A percentile compares a stretch with the other conserved stretches of the same genome.
Evolutionary conservation across 2,113 vertebrate genomes (phyloP).

Genomic region (Rhinoderma darwinii): DNA sequence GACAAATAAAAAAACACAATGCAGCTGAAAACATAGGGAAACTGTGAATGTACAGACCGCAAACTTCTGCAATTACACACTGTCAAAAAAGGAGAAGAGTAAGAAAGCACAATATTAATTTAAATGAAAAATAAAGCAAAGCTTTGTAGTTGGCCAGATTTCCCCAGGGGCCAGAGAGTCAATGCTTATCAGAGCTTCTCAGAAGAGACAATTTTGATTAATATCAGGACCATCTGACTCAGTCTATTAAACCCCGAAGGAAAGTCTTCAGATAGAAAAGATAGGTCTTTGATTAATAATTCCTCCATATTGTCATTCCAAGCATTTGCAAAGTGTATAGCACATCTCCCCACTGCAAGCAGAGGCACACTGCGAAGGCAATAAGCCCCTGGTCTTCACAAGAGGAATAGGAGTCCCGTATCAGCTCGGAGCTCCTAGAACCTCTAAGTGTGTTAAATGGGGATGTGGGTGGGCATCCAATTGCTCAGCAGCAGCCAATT

Average conservation of each 20-base stretch:
- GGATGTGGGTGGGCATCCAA: conserved; percentile 32
- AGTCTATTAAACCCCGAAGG: conserved; percentile 81
- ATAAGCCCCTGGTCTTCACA: conserved; percentile 67
- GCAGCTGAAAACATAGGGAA: conserved; percentile 60
- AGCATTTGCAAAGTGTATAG: conserved; percentile 70
- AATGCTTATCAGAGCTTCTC: conserved; percentile 79
- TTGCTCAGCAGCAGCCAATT: conserved; percentile 50
- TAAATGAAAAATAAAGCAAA: conserved; percentile 73
- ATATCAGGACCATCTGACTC: conserved; percentile 81
- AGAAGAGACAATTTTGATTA: conserved; percentile 84
- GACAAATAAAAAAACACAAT: conserved; percentile 2
- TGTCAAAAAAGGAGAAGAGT: conserved; percentile 45
- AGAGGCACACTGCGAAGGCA: conserved; percentile 60
- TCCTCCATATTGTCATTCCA: conserved; percentile 76
- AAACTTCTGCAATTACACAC: conserved; percentile 56
- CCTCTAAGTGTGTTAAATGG: conserved; percentile 20
- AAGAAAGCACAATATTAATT: conserved; percentile 68
- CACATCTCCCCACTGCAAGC: conserved; percentile 60
- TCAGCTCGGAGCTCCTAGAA: background rate
- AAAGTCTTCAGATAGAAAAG: conserved; percentile 80
- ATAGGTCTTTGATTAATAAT: conserved; percentile 83
- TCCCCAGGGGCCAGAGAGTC: conserved; percentile 75
- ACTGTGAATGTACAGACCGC: conserved; percentile 64
- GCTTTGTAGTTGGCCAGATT: conserved; percentile 77
- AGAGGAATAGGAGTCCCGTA: conserved; percentile 55